These are phyloP conservation scores for Pachliopta kotzebuea DNA, from an alignment of 2,888 invertebrate species.

Conservation along the genomic window DNA sequence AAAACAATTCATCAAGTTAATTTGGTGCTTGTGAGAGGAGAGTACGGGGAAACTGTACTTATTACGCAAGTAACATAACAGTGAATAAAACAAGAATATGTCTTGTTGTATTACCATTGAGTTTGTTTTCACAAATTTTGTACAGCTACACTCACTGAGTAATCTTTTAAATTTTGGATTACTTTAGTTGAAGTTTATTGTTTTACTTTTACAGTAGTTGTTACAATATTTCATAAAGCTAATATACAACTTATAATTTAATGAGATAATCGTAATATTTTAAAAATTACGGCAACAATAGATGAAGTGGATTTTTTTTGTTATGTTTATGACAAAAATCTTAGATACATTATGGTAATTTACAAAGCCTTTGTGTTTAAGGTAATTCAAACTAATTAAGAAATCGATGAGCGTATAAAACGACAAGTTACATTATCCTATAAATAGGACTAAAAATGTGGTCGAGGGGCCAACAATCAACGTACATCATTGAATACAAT, in stretches of 20 bases:
- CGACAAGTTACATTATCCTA: neutral
- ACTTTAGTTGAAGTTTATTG: neutral
- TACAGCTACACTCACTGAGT: neutral
- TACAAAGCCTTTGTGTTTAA: neutral
- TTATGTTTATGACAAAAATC: too few species aligned
- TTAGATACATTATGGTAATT: too few species aligned
- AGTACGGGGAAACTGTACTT: constrained; percentile 19
- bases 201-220: neutral
- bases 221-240: neutral
- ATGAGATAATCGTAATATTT: too few species aligned
- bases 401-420: neutral
- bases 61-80: neutral
- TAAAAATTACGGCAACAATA: too few species aligned
- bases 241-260: too few species aligned
- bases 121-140: neutral
- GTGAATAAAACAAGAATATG: neutral
- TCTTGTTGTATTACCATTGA: neutral
- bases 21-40: constrained; percentile 9
- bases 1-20: constrained; percentile 40
- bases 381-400: neutral
- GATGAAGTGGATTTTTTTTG: too few species aligned
- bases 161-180: neutral
- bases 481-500: neutral
- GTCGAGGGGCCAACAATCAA: neutral
- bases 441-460: constrained; percentile 1